Evolutionary conservation across 2,113 vertebrate species (phyloP).

Genomic region (Ochotona curzoniae): DNA sequence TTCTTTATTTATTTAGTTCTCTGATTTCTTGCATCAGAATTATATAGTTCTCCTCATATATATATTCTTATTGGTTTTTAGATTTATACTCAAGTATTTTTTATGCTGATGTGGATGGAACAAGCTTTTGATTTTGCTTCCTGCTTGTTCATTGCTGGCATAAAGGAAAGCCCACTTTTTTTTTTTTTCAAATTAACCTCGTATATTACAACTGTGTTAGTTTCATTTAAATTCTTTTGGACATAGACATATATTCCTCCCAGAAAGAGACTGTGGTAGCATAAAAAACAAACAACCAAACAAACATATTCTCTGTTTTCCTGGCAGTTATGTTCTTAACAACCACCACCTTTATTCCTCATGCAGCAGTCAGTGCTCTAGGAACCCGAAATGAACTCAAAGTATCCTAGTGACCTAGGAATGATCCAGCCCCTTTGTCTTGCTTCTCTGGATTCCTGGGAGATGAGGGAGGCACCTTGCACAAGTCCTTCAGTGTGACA

Average conservation of each 20-base stretch:
- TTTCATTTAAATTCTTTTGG: slow-evolving; percentile 18
- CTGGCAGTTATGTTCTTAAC: not conserved
- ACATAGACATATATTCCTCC: not conserved
- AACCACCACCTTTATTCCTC: not conserved
- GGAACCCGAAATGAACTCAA: slow-evolving; percentile 8
- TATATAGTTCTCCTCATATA: not conserved
- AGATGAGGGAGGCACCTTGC: not conserved
- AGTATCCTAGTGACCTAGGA: not conserved
- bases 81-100: not conserved
- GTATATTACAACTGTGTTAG: not conserved
- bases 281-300: not conserved
- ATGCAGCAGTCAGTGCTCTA: not conserved
- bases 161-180: not conserved
- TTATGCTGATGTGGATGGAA: not conserved
- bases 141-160: not conserved
- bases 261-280: slow-evolving; percentile 30
- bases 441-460: not conserved
- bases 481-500: not conserved
- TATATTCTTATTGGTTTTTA: not conserved
- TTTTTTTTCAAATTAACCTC: not conserved
- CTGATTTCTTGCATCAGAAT: not conserved
- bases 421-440: not conserved
- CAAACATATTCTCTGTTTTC: not conserved
- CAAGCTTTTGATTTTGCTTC: not conserved
- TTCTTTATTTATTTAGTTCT: not conserved